Conservation (phyloP, 2,797 vertebrate species). For the Leptatherina wallacei region DNA sequence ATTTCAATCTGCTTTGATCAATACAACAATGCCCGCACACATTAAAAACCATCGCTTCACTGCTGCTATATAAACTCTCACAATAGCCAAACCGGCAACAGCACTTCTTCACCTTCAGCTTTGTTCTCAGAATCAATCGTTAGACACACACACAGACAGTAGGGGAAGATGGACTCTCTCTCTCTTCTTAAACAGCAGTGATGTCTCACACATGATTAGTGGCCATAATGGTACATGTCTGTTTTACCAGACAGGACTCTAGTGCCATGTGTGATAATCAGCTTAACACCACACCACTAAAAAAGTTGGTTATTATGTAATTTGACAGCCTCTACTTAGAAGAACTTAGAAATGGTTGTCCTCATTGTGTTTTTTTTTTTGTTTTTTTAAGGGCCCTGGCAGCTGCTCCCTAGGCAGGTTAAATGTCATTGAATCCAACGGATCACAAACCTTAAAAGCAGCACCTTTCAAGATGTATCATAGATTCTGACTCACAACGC, state of each 20-base stretch:
- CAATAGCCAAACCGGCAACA: not conserved
- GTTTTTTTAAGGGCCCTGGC: not conserved
- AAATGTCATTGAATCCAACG: slow-evolving; percentile 17
- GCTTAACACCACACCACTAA: not conserved
- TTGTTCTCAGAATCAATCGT: not conserved
- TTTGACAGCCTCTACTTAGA: not conserved
- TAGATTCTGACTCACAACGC: slow-evolving; percentile 34
- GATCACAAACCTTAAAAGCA: slow-evolving; percentile 14
- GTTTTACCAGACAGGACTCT: not conserved
- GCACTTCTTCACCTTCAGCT: not conserved
- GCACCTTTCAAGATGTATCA: slow-evolving; percentile 18
- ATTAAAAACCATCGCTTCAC: not conserved
- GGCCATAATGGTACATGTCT: not conserved
- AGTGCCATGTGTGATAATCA: not conserved
- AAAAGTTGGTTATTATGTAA: not conserved
- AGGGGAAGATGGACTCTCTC: not conserved
- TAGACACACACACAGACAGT: not conserved
- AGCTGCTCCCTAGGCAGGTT: slow-evolving; percentile 12
- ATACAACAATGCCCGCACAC: not conserved
- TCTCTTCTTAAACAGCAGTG: not conserved
- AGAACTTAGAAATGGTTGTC: not conserved
- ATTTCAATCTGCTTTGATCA: not conserved
- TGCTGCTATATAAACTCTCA: not conserved
- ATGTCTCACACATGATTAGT: not conserved
- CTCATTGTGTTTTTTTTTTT: not conserved